These are phyloP conservation scores for Synanthedon vespiformis DNA, from an alignment of 2,888 invertebrate species.

Conservation along the genomic window DNA sequence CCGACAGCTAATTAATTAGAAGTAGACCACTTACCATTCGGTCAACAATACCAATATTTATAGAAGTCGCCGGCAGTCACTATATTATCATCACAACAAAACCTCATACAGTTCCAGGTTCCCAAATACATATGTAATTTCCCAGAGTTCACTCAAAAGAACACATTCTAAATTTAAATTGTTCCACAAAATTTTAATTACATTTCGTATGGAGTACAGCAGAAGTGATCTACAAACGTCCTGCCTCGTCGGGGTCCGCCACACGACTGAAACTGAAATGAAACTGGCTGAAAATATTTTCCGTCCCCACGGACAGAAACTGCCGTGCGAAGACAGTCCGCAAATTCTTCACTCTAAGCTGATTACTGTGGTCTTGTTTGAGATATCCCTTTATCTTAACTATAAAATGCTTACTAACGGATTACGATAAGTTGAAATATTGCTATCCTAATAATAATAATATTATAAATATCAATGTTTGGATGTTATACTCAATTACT, in stretches of 20 bases:
- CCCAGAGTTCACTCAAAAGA: slow-evolving; percentile 6
- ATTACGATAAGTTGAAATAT: slow-evolving; percentile 2
- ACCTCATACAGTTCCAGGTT: slow-evolving; percentile 6
- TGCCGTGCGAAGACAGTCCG: slow-evolving; percentile 34
- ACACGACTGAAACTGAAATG: slow-evolving; percentile 28
- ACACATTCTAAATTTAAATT: background rate
- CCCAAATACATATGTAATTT: background rate
- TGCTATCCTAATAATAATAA: background rate
- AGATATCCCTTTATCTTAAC: slow-evolving; percentile 9
- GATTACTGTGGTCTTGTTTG: slow-evolving; percentile 33
- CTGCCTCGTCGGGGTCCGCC: slow-evolving; percentile 25
- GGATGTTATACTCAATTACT: too few relatives aligned
- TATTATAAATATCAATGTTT: too few relatives aligned
- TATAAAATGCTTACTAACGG: background rate
- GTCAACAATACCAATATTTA: slow-evolving; percentile 37
- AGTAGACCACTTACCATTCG: slow-evolving; percentile 36
- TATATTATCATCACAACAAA: slow-evolving; percentile 23
- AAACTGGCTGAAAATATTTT: slow-evolving; percentile 24
- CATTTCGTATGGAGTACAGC: slow-evolving; percentile 23
- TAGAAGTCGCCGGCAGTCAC: slow-evolving; percentile 26
- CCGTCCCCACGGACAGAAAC: slow-evolving; percentile 24
- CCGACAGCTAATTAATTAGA: too few relatives aligned
- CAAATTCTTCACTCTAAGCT: slow-evolving; percentile 38
- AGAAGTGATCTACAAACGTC: slow-evolving; percentile 22
- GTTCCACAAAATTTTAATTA: slow-evolving; percentile 1